These are phyloP conservation scores for Pterocles orientalis DNA, from an alignment of 2,113 vertebrate species.

Conservation along the genomic window DNA sequence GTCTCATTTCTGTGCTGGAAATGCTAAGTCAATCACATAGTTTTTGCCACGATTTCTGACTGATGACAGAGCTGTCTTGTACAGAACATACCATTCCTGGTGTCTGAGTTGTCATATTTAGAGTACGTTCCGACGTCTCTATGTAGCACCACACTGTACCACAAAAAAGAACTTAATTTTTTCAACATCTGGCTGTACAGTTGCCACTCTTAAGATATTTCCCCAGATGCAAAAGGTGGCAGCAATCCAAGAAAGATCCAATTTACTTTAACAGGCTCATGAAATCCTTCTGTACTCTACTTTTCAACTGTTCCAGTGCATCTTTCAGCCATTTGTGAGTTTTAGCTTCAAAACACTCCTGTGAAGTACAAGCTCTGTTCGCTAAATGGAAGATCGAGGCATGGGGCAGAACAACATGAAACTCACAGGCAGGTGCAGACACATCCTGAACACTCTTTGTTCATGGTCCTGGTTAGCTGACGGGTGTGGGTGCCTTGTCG, in stretches of 20 bases:
- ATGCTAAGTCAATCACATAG: not conserved
- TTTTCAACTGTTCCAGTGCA: not conserved
- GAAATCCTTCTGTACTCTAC: conserved; percentile 4
- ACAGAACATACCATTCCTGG: not conserved
- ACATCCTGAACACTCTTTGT: not conserved
- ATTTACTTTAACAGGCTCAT: not conserved
- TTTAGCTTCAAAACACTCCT: not conserved
- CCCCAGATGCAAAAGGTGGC: conserved; percentile 47
- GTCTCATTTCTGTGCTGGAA: not conserved
- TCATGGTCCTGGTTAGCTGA: not conserved
- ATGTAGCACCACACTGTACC: not conserved
- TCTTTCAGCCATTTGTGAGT: conserved; percentile 6
- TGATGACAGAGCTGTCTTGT: not conserved
- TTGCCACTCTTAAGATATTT: conserved; percentile 42
- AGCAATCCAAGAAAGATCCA: conserved; percentile 35
- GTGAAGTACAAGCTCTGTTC: not conserved
- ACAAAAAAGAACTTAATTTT: not conserved
- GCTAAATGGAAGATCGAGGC: not conserved
- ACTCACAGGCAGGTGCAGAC: not conserved
- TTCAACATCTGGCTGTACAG: conserved; percentile 41
- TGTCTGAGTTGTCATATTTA: not conserved
- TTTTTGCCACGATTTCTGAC: not conserved
- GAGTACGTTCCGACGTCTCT: not conserved
- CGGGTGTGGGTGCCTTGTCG: not conserved
- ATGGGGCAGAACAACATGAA: not conserved